Percentiles rank a stretch among this genome's conserved stretches.
phyloP scores from a whole-genome alignment of 1,140 invertebrate species.

The Drosophila hydei region DNA sequence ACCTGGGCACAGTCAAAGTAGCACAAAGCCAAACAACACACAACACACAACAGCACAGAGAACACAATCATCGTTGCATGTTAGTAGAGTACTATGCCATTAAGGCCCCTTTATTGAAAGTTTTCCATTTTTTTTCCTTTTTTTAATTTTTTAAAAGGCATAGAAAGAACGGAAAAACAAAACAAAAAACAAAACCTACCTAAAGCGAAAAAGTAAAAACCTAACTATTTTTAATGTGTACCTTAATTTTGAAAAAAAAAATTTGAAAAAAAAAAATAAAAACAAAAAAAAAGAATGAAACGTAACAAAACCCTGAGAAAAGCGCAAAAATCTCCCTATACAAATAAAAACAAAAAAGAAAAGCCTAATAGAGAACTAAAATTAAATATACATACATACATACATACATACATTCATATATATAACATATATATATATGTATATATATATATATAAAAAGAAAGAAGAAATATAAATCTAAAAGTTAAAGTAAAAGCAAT shows the following conservation, averaged over 20 bases:
- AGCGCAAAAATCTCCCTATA: slow-evolving; percentile 43
- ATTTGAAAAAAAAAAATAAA: slow-evolving; percentile 35
- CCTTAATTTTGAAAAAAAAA: slow-evolving; percentile 76
- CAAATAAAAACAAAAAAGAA: slow-evolving; percentile 35
- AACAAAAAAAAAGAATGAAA: slow-evolving; percentile 37
- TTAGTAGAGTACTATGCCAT: slow-evolving; percentile 72
- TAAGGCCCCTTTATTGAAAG: slow-evolving; percentile 65
- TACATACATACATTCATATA: slow-evolving; percentile 36
- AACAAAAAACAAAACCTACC: slow-evolving; percentile 71
- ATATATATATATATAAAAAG: slow-evolving; percentile 40
- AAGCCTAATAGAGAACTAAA: slow-evolving; percentile 49
- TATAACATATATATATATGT: slow-evolving; percentile 31
- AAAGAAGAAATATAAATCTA: slow-evolving; percentile 40
- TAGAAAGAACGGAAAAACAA: slow-evolving; percentile 37
- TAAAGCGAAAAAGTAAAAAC: slow-evolving; percentile 75
- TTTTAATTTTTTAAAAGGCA: slow-evolving; percentile 9
- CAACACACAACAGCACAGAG: slow-evolving; percentile 28
- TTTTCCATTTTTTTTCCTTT: slow-evolving; percentile 55
- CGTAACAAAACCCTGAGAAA: slow-evolving; percentile 48
- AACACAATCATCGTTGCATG: slow-evolving; percentile 48
- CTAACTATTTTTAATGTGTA: slow-evolving; percentile 83
- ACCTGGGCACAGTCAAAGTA: slow-evolving; percentile 41
- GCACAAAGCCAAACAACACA: slow-evolving; percentile 38
- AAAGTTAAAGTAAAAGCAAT: slow-evolving; percentile 81
- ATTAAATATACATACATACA: slow-evolving; percentile 52